Conservation (phyloP, 2,113 vertebrate genomes). For the Corydoras sp. region DNA sequence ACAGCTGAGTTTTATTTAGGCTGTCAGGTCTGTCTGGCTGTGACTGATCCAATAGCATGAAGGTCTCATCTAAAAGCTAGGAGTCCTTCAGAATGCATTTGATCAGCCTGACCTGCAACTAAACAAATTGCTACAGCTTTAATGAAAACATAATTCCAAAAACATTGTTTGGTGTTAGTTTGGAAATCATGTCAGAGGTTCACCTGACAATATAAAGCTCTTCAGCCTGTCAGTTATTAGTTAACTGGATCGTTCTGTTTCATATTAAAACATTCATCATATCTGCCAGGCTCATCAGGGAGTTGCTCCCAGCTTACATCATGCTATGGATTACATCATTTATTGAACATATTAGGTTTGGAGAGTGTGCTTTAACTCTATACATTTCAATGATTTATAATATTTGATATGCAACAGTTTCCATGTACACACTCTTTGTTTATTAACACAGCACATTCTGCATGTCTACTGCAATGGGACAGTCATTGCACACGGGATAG, state of each 20-base stretch:
- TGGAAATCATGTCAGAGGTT: neutral
- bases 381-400: no score
- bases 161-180: neutral
- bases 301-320: neutral
- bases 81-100: neutral
- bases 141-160: neutral
- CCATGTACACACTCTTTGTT: no score
- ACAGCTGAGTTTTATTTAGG: constrained; percentile 6
- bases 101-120: neutral
- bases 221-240: no score
- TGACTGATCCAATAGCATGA: constrained; percentile 16
- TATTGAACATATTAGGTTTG: neutral
- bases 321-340: neutral
- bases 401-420: no score
- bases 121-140: neutral
- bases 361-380: neutral
- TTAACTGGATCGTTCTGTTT: neutral
- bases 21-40: constrained; percentile 2
- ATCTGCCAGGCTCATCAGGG: neutral
- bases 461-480: no score
- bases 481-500: no score
- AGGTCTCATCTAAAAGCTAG: neutral
- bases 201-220: no score
- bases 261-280: neutral
- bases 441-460: no score